phyloP scores from a whole-genome alignment of 2,888 invertebrate species.

The Macrosoma leucophasiata region DNA sequence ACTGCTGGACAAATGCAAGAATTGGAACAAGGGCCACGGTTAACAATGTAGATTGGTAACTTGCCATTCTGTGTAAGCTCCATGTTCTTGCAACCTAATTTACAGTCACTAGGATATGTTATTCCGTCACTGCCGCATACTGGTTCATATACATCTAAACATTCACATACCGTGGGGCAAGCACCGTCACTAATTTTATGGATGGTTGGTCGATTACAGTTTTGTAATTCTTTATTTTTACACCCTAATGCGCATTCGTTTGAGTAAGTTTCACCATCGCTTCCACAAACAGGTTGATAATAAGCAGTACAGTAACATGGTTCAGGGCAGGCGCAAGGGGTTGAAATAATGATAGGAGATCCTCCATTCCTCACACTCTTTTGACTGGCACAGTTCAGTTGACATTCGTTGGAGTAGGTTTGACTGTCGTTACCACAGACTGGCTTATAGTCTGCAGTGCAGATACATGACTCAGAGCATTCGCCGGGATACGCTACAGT shows the following conservation, averaged over 20 bases:
- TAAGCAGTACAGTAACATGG: conserved; percentile 16
- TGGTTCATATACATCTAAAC: neutral
- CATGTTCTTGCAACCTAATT: conserved; percentile 23
- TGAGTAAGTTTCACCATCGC: conserved; percentile 28
- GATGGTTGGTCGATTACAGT: neutral
- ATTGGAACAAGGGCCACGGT: conserved; percentile 14
- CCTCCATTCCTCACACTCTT: conserved; percentile 19
- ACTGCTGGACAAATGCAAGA: conserved; percentile 16
- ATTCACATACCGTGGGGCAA: neutral
- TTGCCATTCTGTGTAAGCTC: conserved; percentile 1
- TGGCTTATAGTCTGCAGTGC: conserved; percentile 24
- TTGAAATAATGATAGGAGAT: too few relatives aligned
- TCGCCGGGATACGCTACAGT: conserved; percentile 21
- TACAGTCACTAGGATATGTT: conserved; percentile 29
- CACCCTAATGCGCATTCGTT: conserved; percentile 26
- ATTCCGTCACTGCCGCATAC: conserved; percentile 23
- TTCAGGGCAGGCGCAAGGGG: too few relatives aligned
- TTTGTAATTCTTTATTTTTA: conserved; percentile 15
- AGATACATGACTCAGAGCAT: conserved; percentile 28
- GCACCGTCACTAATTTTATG: conserved; percentile 3
- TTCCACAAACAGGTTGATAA: conserved; percentile 30
- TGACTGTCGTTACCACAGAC: conserved; percentile 33
- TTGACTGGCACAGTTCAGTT: conserved; percentile 29
- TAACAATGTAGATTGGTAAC: conserved; percentile 3
- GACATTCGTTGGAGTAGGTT: conserved; percentile 35